These are phyloP conservation scores for Tiliacea aurago DNA, from an alignment of 2,888 invertebrate species.

Conservation along the genomic window DNA sequence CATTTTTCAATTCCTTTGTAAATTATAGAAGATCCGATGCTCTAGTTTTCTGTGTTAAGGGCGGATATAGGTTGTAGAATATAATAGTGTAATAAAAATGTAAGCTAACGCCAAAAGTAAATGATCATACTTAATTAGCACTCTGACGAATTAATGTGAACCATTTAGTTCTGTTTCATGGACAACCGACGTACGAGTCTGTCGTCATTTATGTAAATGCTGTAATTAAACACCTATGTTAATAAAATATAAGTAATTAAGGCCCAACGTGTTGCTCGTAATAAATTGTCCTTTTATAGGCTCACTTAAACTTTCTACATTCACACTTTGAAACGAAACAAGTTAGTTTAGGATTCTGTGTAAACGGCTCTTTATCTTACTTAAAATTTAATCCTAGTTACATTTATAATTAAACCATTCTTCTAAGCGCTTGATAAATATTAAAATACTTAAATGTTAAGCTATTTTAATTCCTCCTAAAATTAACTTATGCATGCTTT, in stretches of 20 bases:
- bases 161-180: constrained; percentile 44
- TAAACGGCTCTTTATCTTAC: constrained; percentile 21
- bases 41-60: background rate
- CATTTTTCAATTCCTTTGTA: background rate
- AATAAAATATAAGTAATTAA: constrained; percentile 53
- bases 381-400: constrained; percentile 14
- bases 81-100: background rate
- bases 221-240: constrained; percentile 60
- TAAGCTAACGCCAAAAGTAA: constrained; percentile 14
- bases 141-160: constrained; percentile 42
- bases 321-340: constrained; percentile 28
- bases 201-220: constrained; percentile 55
- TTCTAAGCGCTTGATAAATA: constrained; percentile 5
- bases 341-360: constrained; percentile 42
- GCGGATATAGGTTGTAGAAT: background rate
- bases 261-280: constrained; percentile 28
- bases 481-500: background rate
- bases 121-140: constrained; percentile 34
- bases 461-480: constrained; percentile 6
- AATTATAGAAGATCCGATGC: background rate
- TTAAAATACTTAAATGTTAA: constrained; percentile 1
- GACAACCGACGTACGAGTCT: constrained; percentile 29
- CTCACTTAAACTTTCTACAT: constrained; percentile 39
- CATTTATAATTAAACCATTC: constrained; percentile 6
- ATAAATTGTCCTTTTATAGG: constrained; percentile 44